Evolutionary conservation across 2,888 invertebrate genomes (phyloP).

Genomic region (Leucophenga maculata): DNA sequence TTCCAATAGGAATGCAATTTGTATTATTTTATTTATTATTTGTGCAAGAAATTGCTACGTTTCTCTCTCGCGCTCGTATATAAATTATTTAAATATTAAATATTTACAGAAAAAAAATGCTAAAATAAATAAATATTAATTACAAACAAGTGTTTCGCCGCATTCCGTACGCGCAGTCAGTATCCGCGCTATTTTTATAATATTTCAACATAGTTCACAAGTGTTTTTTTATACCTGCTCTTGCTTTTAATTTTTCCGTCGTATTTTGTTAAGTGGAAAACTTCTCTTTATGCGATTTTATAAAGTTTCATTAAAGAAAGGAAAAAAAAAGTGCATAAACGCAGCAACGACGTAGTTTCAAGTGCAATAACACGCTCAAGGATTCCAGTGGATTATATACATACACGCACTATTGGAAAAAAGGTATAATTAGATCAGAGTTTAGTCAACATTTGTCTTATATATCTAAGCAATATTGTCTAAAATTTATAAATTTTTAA

Average conservation of each 20-base stretch:
- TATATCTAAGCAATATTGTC: too few species aligned
- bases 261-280: background rate
- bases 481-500: background rate
- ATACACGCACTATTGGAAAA: too few species aligned
- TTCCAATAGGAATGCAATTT: constrained; percentile 22
- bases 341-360: too few species aligned
- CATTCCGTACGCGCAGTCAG: too few species aligned
- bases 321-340: too few species aligned
- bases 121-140: background rate
- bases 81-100: background rate
- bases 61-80: too few species aligned
- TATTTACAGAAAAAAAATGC: background rate
- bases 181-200: constrained; percentile 7
- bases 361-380: too few species aligned
- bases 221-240: constrained; percentile 1
- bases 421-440: too few species aligned
- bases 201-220: constrained; percentile 5
- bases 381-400: too few species aligned
- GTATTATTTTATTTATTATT: background rate
- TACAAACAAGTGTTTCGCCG: constrained; percentile 9
- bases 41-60: background rate
- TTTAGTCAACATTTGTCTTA: too few species aligned
- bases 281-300: background rate
- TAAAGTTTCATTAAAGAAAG: too few species aligned
- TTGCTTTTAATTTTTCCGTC: background rate